Evolutionary conservation across 2,113 vertebrate genomes (phyloP).

Genomic region (Pica pica): DNA sequence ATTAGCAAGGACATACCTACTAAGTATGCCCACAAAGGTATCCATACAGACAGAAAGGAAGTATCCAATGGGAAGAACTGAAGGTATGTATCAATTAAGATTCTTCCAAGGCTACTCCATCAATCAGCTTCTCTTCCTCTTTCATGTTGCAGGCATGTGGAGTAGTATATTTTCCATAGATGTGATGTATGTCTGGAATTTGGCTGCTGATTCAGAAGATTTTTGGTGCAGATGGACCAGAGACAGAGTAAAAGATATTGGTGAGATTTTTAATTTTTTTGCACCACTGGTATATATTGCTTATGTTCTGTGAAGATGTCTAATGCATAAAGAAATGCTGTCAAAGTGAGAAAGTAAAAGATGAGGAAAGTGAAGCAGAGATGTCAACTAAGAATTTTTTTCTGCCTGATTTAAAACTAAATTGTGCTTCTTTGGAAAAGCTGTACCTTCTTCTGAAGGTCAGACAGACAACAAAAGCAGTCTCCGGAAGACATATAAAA

Average conservation of each 20-base stretch:
- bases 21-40: background rate
- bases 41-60: background rate
- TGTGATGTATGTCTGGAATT: slow-evolving; percentile 76
- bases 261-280: slow-evolving; percentile 11
- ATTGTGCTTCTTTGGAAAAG: background rate
- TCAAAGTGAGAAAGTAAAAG: background rate
- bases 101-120: background rate
- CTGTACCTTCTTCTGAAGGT: background rate
- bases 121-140: background rate
- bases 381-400: background rate
- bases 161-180: slow-evolving; percentile 82
- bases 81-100: slow-evolving; percentile 28
- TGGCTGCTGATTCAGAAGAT: slow-evolving; percentile 71
- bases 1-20: background rate
- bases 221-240: slow-evolving; percentile 77
- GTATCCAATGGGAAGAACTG: background rate
- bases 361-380: background rate
- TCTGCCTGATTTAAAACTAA: background rate
- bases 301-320: background rate
- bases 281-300: background rate
- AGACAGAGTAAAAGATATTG: slow-evolving; percentile 73
- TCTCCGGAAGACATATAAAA: background rate
- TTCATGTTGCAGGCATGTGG: slow-evolving; percentile 71
- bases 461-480: background rate
- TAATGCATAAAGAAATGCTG: background rate